These are phyloP conservation scores for Leucozona laternaria DNA, from an alignment of 2,888 invertebrate genomes.

Conservation along the genomic window DNA sequence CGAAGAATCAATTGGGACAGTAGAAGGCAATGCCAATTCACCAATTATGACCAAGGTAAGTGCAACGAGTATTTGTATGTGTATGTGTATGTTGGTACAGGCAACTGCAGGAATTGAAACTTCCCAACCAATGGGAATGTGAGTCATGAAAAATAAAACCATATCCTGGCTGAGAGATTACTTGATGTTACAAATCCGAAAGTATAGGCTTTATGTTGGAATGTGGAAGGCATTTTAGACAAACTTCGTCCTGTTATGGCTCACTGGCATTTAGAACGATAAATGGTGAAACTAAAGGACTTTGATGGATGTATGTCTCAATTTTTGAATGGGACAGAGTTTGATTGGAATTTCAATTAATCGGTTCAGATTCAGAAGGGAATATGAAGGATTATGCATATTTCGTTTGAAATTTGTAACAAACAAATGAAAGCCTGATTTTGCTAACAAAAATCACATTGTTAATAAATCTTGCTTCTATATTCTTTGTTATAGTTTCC, in stretches of 20 bases:
- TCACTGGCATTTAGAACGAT: neutral
- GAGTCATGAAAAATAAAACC: constrained; percentile 3
- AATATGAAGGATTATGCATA: neutral
- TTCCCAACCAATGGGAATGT: neutral
- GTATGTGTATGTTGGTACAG: neutral
- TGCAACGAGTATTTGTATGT: constrained; percentile 36
- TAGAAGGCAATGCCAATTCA: constrained; percentile 71
- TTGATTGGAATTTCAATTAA: neutral
- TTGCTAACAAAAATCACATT: no score
- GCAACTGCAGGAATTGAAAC: neutral
- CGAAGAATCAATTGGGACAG: constrained; percentile 65
- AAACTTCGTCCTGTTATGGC: constrained; percentile 3
- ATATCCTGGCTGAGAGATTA: neutral
- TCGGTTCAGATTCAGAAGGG: neutral
- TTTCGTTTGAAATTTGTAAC: no score
- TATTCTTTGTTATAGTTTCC: no score
- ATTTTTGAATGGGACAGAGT: neutral
- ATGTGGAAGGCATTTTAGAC: neutral
- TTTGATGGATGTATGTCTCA: neutral
- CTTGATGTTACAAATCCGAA: neutral
- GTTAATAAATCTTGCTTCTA: no score
- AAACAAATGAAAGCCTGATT: neutral
- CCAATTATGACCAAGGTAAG: constrained; percentile 77
- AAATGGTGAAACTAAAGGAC: neutral
- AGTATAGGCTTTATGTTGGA: constrained; percentile 1